Percentiles rank a stretch among this genome's conserved stretches.
Conservation (phyloP, 2,888 invertebrate genomes). For the Epinotia brunnichana region DNA sequence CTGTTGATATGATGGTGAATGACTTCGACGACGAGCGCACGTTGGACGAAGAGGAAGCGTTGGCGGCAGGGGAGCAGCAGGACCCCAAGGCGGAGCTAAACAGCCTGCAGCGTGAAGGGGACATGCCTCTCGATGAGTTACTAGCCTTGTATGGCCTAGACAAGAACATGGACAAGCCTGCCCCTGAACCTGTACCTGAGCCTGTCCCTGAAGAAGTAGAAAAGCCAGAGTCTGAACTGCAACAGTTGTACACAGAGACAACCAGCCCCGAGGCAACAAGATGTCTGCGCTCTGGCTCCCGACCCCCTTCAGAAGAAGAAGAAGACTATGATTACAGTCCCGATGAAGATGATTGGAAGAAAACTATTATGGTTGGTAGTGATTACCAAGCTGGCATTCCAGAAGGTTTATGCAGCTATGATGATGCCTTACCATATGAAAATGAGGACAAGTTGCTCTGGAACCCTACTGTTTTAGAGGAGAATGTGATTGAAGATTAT, state of each 20-base stretch:
- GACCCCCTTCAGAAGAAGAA: conserved; percentile 91
- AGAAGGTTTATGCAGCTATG: conserved; percentile 95
- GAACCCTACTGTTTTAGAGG: conserved; percentile 92
- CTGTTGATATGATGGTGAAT: conserved; percentile 98
- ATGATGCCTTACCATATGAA: conserved; percentile 96
- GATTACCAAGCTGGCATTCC: conserved; percentile 97
- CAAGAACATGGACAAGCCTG: conserved; percentile 74
- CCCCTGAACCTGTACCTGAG: conserved; percentile 65
- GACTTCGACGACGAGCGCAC: conserved; percentile 99
- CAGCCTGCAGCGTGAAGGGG: conserved; percentile 95
- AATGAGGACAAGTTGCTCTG: conserved; percentile 97
- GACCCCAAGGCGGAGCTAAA: conserved; percentile 95
- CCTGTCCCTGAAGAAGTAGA: conserved; percentile 71
- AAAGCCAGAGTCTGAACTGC: conserved; percentile 78
- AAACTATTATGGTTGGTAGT: conserved; percentile 97
- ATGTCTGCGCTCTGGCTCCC: conserved; percentile 85
- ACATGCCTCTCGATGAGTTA: conserved; percentile 97
- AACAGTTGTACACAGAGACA: conserved; percentile 73
- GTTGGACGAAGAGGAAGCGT: conserved; percentile 97
- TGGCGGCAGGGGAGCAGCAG: conserved; percentile 92
- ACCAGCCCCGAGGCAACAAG: conserved; percentile 75
- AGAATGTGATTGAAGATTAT: conserved; percentile 91
- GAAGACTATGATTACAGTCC: conserved; percentile 92
- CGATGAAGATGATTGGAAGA: conserved; percentile 95
- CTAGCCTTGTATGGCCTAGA: conserved; percentile 94